phyloP scores from a whole-genome alignment of 2,113 vertebrate genomes.

The Platichthys flesus region DNA sequence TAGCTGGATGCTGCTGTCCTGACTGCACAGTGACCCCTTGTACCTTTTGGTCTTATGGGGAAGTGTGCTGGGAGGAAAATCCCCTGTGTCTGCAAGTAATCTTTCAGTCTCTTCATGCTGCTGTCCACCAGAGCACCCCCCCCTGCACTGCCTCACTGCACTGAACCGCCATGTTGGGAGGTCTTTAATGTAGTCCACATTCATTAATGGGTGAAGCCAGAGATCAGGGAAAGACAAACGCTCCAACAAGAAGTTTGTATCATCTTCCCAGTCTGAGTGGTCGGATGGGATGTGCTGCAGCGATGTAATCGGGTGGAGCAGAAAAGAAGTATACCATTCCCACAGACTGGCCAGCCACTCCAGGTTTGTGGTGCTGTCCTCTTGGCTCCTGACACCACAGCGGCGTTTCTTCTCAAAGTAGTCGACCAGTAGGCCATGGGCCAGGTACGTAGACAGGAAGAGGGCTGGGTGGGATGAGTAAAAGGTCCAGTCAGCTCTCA shows the following conservation, averaged over 20 bases:
- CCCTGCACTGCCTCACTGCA: constrained; percentile 62
- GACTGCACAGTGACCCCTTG: not conserved
- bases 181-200: constrained; percentile 93
- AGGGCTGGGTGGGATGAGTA: constrained; percentile 97
- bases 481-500: constrained; percentile 96
- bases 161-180: constrained; percentile 91
- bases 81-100: constrained; percentile 13
- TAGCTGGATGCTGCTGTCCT: not conserved
- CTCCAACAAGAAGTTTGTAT: constrained; percentile 91
- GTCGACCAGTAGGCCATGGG: constrained; percentile 93
- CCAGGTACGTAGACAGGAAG: constrained; percentile 95
- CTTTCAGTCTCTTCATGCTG: constrained; percentile 1
- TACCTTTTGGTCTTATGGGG: not conserved
- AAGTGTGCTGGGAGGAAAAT: not conserved
- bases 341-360: constrained; percentile 97
- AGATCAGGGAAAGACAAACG: constrained; percentile 94
- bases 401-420: constrained; percentile 97
- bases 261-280: constrained; percentile 95
- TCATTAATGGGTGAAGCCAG: constrained; percentile 94
- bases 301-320: constrained; percentile 94
- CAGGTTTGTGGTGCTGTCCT: constrained; percentile 93
- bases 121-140: not conserved
- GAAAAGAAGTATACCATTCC: constrained; percentile 98
- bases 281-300: constrained; percentile 90
- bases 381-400: constrained; percentile 84